phyloP scores from a whole-genome alignment of 2,888 invertebrate genomes.

The Rotaria macrura region DNA sequence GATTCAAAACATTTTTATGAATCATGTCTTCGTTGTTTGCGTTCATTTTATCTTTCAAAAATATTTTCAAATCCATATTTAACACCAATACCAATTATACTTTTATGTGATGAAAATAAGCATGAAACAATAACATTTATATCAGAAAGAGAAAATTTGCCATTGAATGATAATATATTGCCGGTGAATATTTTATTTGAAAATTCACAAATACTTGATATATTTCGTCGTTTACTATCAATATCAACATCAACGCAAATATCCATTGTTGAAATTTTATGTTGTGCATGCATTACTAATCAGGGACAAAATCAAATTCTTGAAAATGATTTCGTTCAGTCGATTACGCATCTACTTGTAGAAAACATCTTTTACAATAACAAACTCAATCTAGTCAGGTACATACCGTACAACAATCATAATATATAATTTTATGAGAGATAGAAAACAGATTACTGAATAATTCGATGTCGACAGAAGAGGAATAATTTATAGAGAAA shows the following conservation, averaged over 20 bases:
- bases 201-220: neutral
- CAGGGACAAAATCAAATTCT: neutral
- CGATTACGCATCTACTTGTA: neutral
- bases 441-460: too few species aligned
- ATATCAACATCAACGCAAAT: constrained; percentile 10
- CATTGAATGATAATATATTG: neutral
- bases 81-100: neutral
- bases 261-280: neutral
- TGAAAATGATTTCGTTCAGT: neutral
- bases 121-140: neutral
- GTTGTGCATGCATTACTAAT: neutral
- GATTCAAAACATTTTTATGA: neutral
- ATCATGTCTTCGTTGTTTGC: neutral
- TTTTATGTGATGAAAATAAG: neutral
- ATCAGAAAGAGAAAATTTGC: neutral
- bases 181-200: neutral
- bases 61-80: neutral
- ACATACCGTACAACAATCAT: neutral
- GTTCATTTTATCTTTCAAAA: constrained; percentile 14
- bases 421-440: too few species aligned
- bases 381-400: neutral
- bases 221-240: neutral
- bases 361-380: neutral
- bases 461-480: too few species aligned
- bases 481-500: too few species aligned